Evolutionary conservation across 2,888 invertebrate genomes (phyloP).

Genomic region (Chymomyza amoena): DNA sequence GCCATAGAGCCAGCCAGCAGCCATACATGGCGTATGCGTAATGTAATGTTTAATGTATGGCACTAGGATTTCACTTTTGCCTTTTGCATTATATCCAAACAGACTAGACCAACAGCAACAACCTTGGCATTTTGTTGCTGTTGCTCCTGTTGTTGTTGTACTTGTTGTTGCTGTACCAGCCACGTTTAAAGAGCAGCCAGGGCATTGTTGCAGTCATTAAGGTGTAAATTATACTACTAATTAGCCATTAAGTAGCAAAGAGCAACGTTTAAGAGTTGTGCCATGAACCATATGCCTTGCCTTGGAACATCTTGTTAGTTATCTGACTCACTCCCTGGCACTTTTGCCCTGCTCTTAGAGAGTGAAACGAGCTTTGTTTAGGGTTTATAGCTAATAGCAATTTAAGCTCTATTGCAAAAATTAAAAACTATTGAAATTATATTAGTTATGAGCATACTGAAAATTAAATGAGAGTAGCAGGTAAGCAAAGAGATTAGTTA

Average conservation of each 20-base stretch:
- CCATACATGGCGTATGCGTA: slow-evolving; percentile 1
- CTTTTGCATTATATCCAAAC: not conserved
- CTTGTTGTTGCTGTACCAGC: not conserved
- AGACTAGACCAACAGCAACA: not conserved
- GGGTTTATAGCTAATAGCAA: not conserved
- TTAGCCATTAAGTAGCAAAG: slow-evolving; percentile 65
- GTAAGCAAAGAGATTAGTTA: no score
- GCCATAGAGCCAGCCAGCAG: not conserved
- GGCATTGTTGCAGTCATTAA: slow-evolving; percentile 65
- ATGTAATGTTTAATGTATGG: slow-evolving; percentile 2
- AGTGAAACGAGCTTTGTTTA: not conserved
- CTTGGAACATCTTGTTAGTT: not conserved
- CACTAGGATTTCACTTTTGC: not conserved
- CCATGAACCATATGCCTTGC: not conserved
- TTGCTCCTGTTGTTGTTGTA: not conserved
- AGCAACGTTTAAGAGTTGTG: slow-evolving; percentile 32
- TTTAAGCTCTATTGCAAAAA: no score
- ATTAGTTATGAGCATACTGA: no score
- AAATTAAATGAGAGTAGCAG: no score
- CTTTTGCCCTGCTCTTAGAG: not conserved
- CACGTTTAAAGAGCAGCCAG: slow-evolving; percentile 22
- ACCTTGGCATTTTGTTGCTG: not conserved
- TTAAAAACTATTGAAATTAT: no score
- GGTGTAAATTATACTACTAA: slow-evolving; percentile 74
- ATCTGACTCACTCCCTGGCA: not conserved